These are phyloP conservation scores for Glaucidium brasilianum DNA, from an alignment of 2,113 vertebrate genomes.

Conservation along the genomic window DNA sequence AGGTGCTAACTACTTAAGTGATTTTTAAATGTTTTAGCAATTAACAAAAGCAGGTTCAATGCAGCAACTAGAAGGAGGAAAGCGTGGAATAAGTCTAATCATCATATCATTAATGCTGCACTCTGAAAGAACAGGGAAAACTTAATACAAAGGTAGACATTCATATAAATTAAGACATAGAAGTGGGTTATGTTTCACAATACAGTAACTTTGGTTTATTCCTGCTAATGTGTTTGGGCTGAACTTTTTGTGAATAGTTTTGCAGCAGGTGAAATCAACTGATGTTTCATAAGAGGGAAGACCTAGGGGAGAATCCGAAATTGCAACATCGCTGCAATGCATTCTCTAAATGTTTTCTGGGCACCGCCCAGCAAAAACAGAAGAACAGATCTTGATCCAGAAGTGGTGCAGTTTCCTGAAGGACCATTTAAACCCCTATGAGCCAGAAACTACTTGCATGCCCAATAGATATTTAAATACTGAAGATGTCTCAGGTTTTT, in stretches of 20 bases:
- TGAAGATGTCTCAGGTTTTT: background rate
- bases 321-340: background rate
- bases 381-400: background rate
- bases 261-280: background rate
- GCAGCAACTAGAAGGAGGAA: background rate
- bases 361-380: background rate
- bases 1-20: background rate
- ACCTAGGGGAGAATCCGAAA: background rate
- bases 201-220: background rate
- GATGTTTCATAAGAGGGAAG: background rate
- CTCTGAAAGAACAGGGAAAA: background rate
- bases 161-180: background rate
- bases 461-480: background rate
- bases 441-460: background rate
- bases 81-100: background rate
- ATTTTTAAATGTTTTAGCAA: background rate
- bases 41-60: background rate
- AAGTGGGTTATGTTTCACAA: background rate
- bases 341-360: background rate
- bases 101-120: background rate
- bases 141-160: background rate
- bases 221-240: background rate
- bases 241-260: background rate
- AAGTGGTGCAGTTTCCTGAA: background rate
- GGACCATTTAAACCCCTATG: background rate